Conservation (phyloP, 2,888 invertebrate genomes). For the Phalera bucephala region DNA sequence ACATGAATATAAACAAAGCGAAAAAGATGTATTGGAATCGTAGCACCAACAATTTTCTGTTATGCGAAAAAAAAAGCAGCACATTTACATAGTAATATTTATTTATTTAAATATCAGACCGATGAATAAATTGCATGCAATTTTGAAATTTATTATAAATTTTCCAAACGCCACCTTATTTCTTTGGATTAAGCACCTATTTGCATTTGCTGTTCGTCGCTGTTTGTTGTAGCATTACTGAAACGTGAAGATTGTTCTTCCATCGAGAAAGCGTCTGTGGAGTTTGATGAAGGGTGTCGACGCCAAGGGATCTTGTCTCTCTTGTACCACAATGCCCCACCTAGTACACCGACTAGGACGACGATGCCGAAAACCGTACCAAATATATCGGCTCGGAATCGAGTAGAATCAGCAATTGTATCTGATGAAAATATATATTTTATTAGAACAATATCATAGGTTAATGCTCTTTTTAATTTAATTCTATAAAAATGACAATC, state of each 20-base stretch:
- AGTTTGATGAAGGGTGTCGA: not conserved
- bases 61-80: too few relatives aligned
- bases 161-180: too few relatives aligned
- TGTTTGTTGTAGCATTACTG: conserved; percentile 15
- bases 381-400: conserved; percentile 49
- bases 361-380: conserved; percentile 48
- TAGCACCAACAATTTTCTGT: too few relatives aligned
- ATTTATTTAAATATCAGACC: too few relatives aligned
- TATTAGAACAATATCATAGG: too few relatives aligned
- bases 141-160: too few relatives aligned
- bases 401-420: conserved; percentile 18
- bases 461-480: too few relatives aligned
- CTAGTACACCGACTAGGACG: conserved; percentile 37
- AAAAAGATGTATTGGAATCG: too few relatives aligned
- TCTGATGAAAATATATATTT: not conserved
- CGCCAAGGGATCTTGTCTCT: conserved; percentile 25
- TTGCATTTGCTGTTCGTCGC: conserved; percentile 4
- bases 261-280: conserved; percentile 7
- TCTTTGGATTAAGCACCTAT: not conserved
- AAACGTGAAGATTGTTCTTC: not conserved
- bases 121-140: too few relatives aligned
- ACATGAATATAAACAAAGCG: too few relatives aligned
- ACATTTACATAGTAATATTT: too few relatives aligned
- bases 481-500: too few relatives aligned
- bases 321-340: conserved; percentile 43